Percentiles rank a stretch among this genome's conserved stretches.
Evolutionary conservation across 2,888 invertebrate species (phyloP).

Genomic region (Meloe dianella): DNA sequence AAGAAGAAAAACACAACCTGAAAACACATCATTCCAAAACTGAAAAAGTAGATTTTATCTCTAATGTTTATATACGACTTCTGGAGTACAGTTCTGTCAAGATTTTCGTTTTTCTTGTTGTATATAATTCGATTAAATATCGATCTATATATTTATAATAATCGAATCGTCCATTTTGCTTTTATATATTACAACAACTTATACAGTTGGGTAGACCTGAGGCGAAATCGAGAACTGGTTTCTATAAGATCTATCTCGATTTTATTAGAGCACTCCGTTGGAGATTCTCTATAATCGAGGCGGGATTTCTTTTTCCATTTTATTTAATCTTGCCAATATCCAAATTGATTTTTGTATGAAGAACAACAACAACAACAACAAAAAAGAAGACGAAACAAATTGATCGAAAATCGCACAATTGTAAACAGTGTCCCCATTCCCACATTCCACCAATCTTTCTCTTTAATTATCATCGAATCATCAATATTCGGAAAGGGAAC

Average conservation of each 20-base stretch:
- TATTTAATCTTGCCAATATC: too few relatives aligned
- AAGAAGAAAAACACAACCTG: not conserved
- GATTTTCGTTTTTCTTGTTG: not conserved
- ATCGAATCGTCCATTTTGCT: slow-evolving; percentile 8
- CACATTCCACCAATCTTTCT: not conserved
- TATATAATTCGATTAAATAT: not conserved
- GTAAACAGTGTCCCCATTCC: not conserved
- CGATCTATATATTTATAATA: slow-evolving; percentile 3
- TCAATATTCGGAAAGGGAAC: not conserved
- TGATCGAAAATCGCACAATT: not conserved
- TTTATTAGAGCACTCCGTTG: slow-evolving; percentile 40
- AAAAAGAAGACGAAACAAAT: too few relatives aligned
- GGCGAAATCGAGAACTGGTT: slow-evolving; percentile 31
- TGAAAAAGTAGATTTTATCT: not conserved
- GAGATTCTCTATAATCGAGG: slow-evolving; percentile 16
- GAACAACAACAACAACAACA: too few relatives aligned
- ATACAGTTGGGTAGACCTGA: not conserved
- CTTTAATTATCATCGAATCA: not conserved
- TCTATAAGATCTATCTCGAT: slow-evolving; percentile 39
- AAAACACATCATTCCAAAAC: slow-evolving; percentile 10
- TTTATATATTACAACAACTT: not conserved
- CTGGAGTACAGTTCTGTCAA: slow-evolving; percentile 13
- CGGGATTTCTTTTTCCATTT: too few relatives aligned
- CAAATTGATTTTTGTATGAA: slow-evolving; percentile 2
- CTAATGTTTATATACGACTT: slow-evolving; percentile 13